Evolutionary conservation across 2,797 vertebrate species (phyloP).

Genomic region (Sebastes minor): DNA sequence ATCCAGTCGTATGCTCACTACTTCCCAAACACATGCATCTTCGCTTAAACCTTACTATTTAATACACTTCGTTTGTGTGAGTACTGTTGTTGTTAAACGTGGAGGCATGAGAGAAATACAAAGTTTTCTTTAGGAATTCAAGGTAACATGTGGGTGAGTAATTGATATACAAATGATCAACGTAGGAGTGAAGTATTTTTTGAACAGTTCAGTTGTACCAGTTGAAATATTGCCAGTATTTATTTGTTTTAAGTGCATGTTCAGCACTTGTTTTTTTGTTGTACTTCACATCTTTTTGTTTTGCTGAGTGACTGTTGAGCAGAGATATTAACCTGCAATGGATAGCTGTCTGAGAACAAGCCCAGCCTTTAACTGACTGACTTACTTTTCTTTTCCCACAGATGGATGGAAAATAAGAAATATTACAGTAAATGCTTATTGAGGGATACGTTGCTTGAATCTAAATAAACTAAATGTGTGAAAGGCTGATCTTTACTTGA

Average conservation of each 20-base stretch:
- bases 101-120: neutral
- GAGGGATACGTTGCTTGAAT: neutral
- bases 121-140: neutral
- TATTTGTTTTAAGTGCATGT: constrained; percentile 26
- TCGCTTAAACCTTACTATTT: neutral
- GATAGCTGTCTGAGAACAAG: neutral
- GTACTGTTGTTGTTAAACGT: neutral
- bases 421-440: neutral
- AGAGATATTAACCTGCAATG: neutral
- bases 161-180: neutral
- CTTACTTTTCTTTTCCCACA: neutral
- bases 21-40: neutral
- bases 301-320: neutral
- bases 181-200: neutral
- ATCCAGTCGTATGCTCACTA: neutral
- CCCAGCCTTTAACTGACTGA: neutral
- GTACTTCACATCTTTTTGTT: neutral
- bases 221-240: constrained; percentile 21
- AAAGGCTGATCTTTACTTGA: neutral
- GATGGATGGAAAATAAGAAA: neutral
- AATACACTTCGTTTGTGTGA: neutral
- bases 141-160: neutral
- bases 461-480: constrained; percentile 26
- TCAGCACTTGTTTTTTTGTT: constrained; percentile 11
- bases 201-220: neutral